Evolutionary conservation across 2,113 vertebrate genomes (phyloP).

Genomic region (Pholis gunnellus): DNA sequence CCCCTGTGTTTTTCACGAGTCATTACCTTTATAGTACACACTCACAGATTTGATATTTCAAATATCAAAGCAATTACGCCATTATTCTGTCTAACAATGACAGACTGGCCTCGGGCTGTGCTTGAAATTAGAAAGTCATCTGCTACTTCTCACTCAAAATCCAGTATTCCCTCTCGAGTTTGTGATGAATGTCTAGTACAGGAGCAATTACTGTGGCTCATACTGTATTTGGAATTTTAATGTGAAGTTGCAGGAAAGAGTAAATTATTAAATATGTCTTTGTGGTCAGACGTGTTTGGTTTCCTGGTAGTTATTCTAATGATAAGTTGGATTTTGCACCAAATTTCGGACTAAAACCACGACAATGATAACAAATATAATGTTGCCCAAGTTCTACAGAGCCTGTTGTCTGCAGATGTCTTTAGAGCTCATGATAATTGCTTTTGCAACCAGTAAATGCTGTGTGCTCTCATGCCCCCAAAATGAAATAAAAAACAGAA

Average conservation of each 20-base stretch:
- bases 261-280: not conserved
- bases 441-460: slow-evolving; percentile 49
- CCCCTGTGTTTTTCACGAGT: slow-evolving; percentile 42
- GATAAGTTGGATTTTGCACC: not conserved
- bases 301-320: slow-evolving; percentile 4
- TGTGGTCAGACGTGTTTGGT: slow-evolving; percentile 5
- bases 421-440: slow-evolving; percentile 62
- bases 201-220: not conserved
- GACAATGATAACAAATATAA: slow-evolving; percentile 26
- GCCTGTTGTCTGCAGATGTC: slow-evolving; percentile 37
- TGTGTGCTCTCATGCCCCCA: slow-evolving; percentile 37
- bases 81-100: slow-evolving; percentile 42
- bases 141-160: slow-evolving; percentile 21
- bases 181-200: slow-evolving; percentile 33
- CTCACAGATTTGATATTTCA: slow-evolving; percentile 34
- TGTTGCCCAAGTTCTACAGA: slow-evolving; percentile 22
- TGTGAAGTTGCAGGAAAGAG: not conserved
- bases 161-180: not conserved
- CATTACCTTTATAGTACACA: slow-evolving; percentile 24
- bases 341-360: slow-evolving; percentile 28
- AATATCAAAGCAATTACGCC: slow-evolving; percentile 56
- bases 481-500: slow-evolving; percentile 40
- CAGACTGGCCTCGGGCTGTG: slow-evolving; percentile 21
- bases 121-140: slow-evolving; percentile 32
- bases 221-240: not conserved